Evolutionary conservation across 1,140 invertebrate genomes (phyloP).

Genomic region (Acromyrmex echinatior): DNA sequence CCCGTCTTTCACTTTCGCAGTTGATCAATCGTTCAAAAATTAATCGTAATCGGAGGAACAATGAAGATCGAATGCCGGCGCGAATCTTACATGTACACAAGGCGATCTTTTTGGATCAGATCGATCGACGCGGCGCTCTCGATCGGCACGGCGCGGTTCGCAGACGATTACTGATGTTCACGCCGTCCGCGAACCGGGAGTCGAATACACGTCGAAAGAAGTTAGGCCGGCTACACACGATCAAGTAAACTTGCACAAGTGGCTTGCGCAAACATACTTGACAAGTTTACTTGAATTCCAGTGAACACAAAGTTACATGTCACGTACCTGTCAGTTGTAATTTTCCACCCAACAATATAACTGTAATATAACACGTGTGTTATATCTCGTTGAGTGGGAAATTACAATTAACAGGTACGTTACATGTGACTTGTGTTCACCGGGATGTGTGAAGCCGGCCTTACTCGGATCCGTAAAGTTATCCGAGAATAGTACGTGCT

Average conservation of each 20-base stretch:
- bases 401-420: too few species aligned
- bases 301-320: too few species aligned
- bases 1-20: neutral
- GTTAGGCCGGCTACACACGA: neutral
- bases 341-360: too few species aligned
- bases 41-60: slow-evolving; percentile 8
- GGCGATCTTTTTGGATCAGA: neutral
- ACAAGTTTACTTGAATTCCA: too few species aligned
- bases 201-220: slow-evolving; percentile 51
- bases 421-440: too few species aligned
- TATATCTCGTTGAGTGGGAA: too few species aligned
- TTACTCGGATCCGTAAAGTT: slow-evolving; percentile 79
- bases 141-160: slow-evolving; percentile 65
- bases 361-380: too few species aligned
- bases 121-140: neutral
- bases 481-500: slow-evolving; percentile 86
- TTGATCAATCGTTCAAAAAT: neutral
- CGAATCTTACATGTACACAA: slow-evolving; percentile 18
- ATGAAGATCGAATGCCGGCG: neutral
- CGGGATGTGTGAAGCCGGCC: too few species aligned
- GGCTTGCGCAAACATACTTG: too few species aligned
- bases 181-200: slow-evolving; percentile 51
- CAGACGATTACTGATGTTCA: slow-evolving; percentile 75
- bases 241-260: too few species aligned
- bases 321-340: too few species aligned